Conservation (phyloP, 2,113 vertebrate genomes). For the Crotalus viridis region DNA sequence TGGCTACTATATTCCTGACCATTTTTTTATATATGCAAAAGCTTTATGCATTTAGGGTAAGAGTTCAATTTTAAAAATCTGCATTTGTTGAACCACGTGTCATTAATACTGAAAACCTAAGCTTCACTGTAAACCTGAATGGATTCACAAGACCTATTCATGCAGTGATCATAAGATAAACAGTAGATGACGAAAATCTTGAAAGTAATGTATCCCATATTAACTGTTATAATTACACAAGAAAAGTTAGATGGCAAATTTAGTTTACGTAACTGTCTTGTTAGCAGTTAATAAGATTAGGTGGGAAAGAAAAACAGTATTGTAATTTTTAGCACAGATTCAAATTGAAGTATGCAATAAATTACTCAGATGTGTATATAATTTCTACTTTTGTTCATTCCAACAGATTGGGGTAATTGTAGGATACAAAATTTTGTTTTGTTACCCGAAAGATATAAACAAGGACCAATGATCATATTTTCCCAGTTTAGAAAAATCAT, state of each 20-base stretch:
- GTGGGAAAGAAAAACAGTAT: background rate
- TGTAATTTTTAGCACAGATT: slow-evolving; percentile 11
- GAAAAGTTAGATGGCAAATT: background rate
- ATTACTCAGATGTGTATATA: background rate
- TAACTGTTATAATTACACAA: background rate
- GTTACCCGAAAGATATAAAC: background rate
- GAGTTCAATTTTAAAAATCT: background rate
- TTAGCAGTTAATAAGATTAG: background rate
- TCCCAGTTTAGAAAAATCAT: background rate
- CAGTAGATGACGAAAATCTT: background rate
- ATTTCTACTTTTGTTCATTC: background rate
- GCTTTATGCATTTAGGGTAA: background rate
- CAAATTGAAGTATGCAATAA: background rate
- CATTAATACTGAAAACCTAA: slow-evolving; percentile 2
- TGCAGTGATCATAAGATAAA: background rate
- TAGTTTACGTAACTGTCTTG: background rate
- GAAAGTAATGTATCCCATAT: background rate
- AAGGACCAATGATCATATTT: background rate
- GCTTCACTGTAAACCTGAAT: background rate
- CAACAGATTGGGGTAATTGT: background rate
- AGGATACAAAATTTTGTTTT: background rate
- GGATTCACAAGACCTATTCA: background rate
- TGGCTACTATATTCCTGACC: background rate
- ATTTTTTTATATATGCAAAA: background rate
- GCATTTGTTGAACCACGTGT: background rate